phyloP scores from a whole-genome alignment of 2,797 vertebrate genomes.

The Gallinago nigripennis region DNA sequence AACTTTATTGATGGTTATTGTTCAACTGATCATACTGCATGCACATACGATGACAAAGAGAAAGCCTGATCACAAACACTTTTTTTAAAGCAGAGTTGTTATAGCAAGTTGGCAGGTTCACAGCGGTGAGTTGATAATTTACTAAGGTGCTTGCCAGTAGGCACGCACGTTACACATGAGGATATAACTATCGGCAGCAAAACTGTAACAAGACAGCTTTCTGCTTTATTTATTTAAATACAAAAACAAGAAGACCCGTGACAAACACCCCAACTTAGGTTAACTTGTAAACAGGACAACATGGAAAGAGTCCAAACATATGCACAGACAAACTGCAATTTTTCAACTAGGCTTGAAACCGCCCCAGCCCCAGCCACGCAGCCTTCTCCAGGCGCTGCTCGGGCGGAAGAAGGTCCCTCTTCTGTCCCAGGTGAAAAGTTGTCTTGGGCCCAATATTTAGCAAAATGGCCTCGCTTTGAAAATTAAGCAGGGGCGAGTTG shows the following conservation, averaged over 20 bases:
- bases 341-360: constrained; percentile 70
- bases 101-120: constrained; percentile 93
- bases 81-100: constrained; percentile 91
- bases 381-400: constrained; percentile 63
- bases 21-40: constrained; percentile 95
- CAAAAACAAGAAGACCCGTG: constrained; percentile 90
- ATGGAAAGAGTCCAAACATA: constrained; percentile 85
- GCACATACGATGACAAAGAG: constrained; percentile 95
- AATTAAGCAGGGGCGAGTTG: constrained; percentile 50
- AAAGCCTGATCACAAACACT: constrained; percentile 94
- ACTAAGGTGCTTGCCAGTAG: constrained; percentile 78
- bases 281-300: constrained; percentile 94
- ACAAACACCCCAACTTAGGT: constrained; percentile 90
- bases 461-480: constrained; percentile 12
- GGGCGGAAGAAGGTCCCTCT: background rate
- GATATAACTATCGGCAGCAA: constrained; percentile 80
- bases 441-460: constrained; percentile 46
- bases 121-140: constrained; percentile 84
- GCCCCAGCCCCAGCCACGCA: background rate
- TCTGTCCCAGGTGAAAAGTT: constrained; percentile 48
- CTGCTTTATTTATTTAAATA: constrained; percentile 83
- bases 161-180: constrained; percentile 81
- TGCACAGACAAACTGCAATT: constrained; percentile 87
- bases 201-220: constrained; percentile 71
- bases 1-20: constrained; percentile 98